phyloP scores from a whole-genome alignment of 2,888 invertebrate genomes.

The Oxycera nigricornis region DNA sequence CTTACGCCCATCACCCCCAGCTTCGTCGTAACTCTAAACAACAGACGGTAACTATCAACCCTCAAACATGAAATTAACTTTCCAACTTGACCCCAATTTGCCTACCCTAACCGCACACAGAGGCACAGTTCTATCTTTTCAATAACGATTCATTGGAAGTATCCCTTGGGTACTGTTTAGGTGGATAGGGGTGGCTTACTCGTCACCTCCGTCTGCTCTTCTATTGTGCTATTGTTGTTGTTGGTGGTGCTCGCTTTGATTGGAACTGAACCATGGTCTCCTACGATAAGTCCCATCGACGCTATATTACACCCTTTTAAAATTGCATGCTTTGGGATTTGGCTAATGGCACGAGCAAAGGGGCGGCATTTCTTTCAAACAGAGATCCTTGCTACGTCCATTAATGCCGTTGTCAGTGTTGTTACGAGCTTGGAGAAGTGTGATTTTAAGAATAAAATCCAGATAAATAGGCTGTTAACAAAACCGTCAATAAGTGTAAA shows the following conservation, averaged over 20 bases:
- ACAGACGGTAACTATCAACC: not conserved
- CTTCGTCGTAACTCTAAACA: not conserved
- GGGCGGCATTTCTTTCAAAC: not conserved
- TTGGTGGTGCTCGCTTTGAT: not conserved
- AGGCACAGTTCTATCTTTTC: slow-evolving; percentile 4
- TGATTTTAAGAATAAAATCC: no score
- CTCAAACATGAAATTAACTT: not conserved
- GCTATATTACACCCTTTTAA: slow-evolving; percentile 22
- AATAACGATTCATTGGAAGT: not conserved
- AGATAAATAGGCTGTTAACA: no score
- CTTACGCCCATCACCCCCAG: no score
- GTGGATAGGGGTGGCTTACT: not conserved
- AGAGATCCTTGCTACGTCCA: no score
- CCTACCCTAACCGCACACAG: not conserved
- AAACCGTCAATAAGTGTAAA: no score
- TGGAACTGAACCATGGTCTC: not conserved
- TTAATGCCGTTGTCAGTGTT: no score
- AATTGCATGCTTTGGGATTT: not conserved
- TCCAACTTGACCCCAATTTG: not conserved
- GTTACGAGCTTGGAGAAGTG: no score
- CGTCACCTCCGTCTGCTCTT: not conserved
- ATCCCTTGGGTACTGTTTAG: not conserved
- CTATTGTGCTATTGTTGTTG: not conserved
- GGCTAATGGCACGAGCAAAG: not conserved
- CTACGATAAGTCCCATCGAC: not conserved